phyloP scores from a whole-genome alignment of 2,797 vertebrate genomes.

The Chaunax sp. region DNA sequence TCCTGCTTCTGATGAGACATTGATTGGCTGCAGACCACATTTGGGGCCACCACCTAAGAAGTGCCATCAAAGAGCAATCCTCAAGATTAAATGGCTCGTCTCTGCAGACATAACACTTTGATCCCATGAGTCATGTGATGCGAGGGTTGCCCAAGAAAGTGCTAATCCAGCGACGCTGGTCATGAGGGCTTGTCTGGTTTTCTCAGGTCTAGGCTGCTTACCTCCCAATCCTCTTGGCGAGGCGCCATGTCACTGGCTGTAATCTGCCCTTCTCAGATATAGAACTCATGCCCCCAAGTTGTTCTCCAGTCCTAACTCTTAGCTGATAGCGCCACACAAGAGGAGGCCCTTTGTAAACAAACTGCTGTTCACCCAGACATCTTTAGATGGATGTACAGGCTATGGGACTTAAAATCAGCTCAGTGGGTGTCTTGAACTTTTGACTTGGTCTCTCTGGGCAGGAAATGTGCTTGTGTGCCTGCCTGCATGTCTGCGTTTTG shows the following conservation, averaged over 20 bases:
- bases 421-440: constrained; percentile 59
- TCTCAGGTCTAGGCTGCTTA: constrained; percentile 81
- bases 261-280: constrained; percentile 76
- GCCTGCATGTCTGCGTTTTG: background rate
- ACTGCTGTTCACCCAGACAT: constrained; percentile 38
- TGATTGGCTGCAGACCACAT: background rate
- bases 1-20: constrained; percentile 17
- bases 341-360: constrained; percentile 56
- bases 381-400: constrained; percentile 44
- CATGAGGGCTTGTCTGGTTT: constrained; percentile 81
- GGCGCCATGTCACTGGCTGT: constrained; percentile 66
- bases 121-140: constrained; percentile 72
- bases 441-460: constrained; percentile 48
- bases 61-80: constrained; percentile 65
- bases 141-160: constrained; percentile 64
- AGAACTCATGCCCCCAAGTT: constrained; percentile 47
- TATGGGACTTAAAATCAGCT: constrained; percentile 35
- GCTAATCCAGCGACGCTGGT: constrained; percentile 73
- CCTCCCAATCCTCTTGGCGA: constrained; percentile 83
- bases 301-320: constrained; percentile 38
- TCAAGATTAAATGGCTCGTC: constrained; percentile 64
- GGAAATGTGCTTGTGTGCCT: constrained; percentile 11
- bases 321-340: constrained; percentile 41
- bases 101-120: constrained; percentile 70
- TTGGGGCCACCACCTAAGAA: constrained; percentile 23